phyloP scores from a whole-genome alignment of 2,113 vertebrate genomes.

The Thalassarche chlororhynchos region DNA sequence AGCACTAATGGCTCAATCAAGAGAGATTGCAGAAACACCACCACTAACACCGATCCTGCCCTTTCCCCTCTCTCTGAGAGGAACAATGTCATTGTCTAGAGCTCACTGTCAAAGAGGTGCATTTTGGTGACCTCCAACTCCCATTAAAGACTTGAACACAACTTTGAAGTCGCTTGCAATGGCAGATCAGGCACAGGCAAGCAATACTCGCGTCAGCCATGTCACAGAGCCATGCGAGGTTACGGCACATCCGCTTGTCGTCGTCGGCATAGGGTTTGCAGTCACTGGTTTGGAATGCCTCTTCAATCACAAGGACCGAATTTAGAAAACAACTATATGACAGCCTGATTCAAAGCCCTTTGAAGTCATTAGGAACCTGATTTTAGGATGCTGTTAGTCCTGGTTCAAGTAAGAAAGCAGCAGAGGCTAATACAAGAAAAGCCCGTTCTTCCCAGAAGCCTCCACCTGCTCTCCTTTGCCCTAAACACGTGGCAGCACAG shows the following conservation, averaged over 20 bases:
- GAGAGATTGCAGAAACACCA: background rate
- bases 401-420: background rate
- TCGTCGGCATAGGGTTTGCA: rapidly evolving
- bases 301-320: rapidly evolving
- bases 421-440: background rate
- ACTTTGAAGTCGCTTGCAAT: background rate
- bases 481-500: background rate
- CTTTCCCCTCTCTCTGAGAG: background rate
- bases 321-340: background rate
- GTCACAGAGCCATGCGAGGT: rapidly evolving
- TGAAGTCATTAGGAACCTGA: background rate
- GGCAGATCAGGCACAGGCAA: background rate
- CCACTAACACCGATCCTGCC: rapidly evolving
- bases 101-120: background rate
- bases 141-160: background rate
- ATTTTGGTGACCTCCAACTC: background rate
- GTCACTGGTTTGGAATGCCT: rapidly evolving
- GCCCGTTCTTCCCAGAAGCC: background rate
- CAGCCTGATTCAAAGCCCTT: background rate
- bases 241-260: rapidly evolving
- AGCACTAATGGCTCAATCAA: background rate
- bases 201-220: rapidly evolving
- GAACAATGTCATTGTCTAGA: background rate
- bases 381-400: background rate
- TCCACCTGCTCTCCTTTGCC: background rate